Evolutionary conservation across 1,140 invertebrate species (phyloP).

Genomic region (Acromyrmex echinatior): DNA sequence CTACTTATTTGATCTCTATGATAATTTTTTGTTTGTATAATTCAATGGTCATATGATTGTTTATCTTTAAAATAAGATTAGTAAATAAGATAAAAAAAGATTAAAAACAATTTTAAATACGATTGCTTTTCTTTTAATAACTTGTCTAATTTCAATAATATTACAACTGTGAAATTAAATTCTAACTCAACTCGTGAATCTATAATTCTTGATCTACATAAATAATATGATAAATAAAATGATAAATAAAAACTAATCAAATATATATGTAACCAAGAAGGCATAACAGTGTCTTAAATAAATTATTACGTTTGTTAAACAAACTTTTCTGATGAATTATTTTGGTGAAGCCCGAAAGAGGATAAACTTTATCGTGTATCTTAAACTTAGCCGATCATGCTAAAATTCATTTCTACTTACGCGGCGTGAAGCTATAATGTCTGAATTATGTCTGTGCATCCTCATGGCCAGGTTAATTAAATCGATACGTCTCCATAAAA

Average conservation of each 20-base stretch:
- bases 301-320: background rate
- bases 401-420: slow-evolving; percentile 7
- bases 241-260: background rate
- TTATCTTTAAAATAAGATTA: too few relatives aligned
- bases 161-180: slow-evolving; percentile 9
- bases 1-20: too few relatives aligned
- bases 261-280: background rate
- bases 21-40: too few relatives aligned
- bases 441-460: background rate
- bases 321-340: slow-evolving; percentile 15
- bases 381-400: background rate
- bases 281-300: background rate
- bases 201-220: background rate
- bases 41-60: too few relatives aligned
- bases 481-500: slow-evolving; percentile 40
- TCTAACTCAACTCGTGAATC: background rate
- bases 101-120: background rate
- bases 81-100: too few relatives aligned
- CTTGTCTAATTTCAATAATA: background rate
- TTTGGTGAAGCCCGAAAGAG: background rate
- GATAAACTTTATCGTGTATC: background rate
- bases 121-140: background rate
- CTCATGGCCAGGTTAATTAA: background rate
- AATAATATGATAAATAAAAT: background rate
- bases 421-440: background rate